These are phyloP conservation scores for Paracyclopina nana DNA, from an alignment of 1,140 invertebrate species.

Conservation along the genomic window DNA sequence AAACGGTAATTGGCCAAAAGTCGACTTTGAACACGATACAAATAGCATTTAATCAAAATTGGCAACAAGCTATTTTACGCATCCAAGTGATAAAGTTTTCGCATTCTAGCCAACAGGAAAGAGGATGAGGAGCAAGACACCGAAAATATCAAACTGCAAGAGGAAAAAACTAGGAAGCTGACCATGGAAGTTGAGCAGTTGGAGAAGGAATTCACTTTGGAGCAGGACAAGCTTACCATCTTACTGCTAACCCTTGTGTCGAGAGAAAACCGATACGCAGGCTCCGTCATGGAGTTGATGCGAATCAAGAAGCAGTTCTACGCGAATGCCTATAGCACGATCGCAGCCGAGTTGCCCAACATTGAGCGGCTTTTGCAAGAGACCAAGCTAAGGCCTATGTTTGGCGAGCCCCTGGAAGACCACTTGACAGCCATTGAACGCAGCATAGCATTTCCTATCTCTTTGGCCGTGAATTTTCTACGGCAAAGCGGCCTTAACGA, in stretches of 20 bases:
- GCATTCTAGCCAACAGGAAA: no score
- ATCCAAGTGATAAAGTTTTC: no score
- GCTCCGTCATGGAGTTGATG: slow-evolving; percentile 2
- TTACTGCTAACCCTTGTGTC: background rate
- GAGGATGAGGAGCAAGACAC: no score
- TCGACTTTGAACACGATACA: no score
- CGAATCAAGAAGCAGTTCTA: slow-evolving; percentile 9
- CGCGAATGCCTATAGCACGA: slow-evolving; percentile 8
- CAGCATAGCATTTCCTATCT: slow-evolving; percentile 2
- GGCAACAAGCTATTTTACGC: no score
- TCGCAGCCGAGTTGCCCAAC: slow-evolving; percentile 9
- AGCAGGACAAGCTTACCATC: slow-evolving; percentile 5
- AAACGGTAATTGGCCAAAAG: background rate
- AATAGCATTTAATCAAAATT: no score
- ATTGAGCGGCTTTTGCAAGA: slow-evolving; percentile 1
- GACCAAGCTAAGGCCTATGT: slow-evolving; percentile 3
- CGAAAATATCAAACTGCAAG: background rate
- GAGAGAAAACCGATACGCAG: slow-evolving; percentile 12
- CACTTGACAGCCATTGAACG: background rate
- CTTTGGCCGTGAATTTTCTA: background rate
- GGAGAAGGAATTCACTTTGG: slow-evolving; percentile 6
- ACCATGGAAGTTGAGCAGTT: background rate
- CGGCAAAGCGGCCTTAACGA: background rate
- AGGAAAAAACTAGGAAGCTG: slow-evolving; percentile 6
- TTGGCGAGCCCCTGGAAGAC: slow-evolving; percentile 6